Base-by-base conservation (phyloP, 2,888 invertebrate genomes). In the Liodrosophila aerea region DNA sequence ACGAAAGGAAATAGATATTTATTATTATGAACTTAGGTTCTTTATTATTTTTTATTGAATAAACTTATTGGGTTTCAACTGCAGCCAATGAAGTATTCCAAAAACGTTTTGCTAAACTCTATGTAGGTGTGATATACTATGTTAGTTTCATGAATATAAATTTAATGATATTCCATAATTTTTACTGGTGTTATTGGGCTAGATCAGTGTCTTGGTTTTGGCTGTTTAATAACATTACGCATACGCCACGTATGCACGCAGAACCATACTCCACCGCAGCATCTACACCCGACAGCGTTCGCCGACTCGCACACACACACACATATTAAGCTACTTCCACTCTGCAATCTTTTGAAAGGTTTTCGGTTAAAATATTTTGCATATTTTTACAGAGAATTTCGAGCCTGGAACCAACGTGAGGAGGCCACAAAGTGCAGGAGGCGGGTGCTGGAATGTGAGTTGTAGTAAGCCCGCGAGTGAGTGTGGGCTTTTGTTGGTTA, bases 311-410 rank as follows among this genome's bases (percentile, higher is more conserved):
- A 43, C n/a, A 16, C 29, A 33, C 33, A 61, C 36, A 39, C 37
- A 53, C 47, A 50, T 27, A 51, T 39, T 37, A 43, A 50, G 37
- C 52, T 37, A 9, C 44, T 40, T 54, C 15, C 43, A 12, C 53
- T 43, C 64, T 62, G 67, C 71, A 81, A 81, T 81, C 85, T 81
- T 78, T 73, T 73, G 63, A 82, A 78, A 82, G 80, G 80, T 76
- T 81, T 75, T 76, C 58, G 71, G 76, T 62, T 71, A 69, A 85
- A 78, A 81, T 85, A 71, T 73, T 81, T 81, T 83, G 67, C 76
- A 81, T 81, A 85, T 78, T 81, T 83, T 67, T 57, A 60, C 40
- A 47, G 37, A 41, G 63, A 72, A 64, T 70, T 54, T 41, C 30
- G 44, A 63, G 61, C 62, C 53, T 49, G 41, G 22, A 52, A 53